A percentile compares a stretch with the other conserved stretches of the same genome.
Evolutionary conservation across 2,888 invertebrate species (phyloP).

Genomic region (Ophion costatus): DNA sequence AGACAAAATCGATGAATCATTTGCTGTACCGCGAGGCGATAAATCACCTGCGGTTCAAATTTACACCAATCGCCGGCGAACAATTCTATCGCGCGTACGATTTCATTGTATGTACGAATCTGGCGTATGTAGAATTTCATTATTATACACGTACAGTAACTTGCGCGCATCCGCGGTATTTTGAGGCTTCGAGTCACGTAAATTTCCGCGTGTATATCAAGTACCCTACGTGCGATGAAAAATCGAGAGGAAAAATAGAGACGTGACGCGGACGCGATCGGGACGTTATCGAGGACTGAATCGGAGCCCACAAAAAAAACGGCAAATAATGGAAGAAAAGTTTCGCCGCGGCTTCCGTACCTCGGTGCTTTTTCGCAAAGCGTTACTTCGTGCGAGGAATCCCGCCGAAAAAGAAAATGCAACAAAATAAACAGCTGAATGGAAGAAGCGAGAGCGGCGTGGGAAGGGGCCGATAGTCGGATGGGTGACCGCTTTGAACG

Average conservation of each 20-base stretch:
- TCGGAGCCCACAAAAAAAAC: constrained; percentile 13
- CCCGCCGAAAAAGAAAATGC: neutral
- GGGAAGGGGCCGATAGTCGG: neutral
- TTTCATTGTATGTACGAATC: neutral
- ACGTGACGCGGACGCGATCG: constrained; percentile 23
- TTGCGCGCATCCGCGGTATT: constrained; percentile 19
- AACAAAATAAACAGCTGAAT: neutral
- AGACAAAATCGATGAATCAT: neutral
- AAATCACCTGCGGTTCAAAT: neutral
- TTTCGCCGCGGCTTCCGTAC: neutral
- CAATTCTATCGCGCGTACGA: neutral
- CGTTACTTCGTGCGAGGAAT: neutral
- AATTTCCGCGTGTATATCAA: constrained; percentile 54
- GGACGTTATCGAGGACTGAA: constrained; percentile 39
- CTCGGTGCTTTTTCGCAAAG: neutral
- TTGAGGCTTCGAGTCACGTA: constrained; percentile 56
- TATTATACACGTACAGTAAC: constrained; percentile 7
- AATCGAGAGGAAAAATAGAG: constrained; percentile 51
- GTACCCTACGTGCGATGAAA: constrained; percentile 57
- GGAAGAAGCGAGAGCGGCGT: neutral
- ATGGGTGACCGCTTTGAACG: neutral
- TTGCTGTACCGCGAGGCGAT: neutral
- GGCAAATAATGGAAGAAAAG: neutral
- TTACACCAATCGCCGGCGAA: neutral
- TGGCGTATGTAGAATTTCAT: constrained; percentile 5